Evolutionary conservation across 2,888 invertebrate genomes (phyloP).

Genomic region (Julus scandinavius): DNA sequence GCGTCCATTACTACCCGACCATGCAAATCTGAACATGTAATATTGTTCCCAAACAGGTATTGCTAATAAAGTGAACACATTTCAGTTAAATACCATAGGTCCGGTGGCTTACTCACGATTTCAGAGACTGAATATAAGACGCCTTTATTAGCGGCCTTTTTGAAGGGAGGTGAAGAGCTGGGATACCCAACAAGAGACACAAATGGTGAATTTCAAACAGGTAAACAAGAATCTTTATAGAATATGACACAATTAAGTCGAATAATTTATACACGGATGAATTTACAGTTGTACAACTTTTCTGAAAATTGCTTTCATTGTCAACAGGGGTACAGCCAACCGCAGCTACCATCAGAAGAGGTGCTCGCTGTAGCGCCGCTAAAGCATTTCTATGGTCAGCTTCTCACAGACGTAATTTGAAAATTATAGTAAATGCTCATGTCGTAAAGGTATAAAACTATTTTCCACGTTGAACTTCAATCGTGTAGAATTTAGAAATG

Average conservation of each 20-base stretch:
- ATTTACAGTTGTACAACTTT: neutral
- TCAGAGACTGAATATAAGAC: conserved; percentile 59
- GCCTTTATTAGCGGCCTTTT: conserved; percentile 59
- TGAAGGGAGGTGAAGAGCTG: conserved; percentile 59
- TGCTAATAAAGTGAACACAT: neutral
- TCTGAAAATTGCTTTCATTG: neutral
- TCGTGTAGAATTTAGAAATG: neutral
- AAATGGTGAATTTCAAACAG: conserved; percentile 60
- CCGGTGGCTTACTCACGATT: conserved; percentile 60
- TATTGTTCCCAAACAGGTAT: too few relatives aligned
- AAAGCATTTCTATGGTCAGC: conserved; percentile 44
- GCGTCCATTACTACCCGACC: neutral
- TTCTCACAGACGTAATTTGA: conserved; percentile 8
- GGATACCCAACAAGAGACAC: conserved; percentile 60
- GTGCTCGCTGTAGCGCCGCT: conserved; percentile 41
- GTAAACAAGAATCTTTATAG: conserved; percentile 55
- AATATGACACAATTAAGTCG: neutral
- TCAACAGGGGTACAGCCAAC: neutral
- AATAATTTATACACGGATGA: neutral
- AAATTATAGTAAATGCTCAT: neutral
- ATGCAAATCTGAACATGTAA: neutral
- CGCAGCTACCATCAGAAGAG: neutral
- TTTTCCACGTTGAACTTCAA: neutral
- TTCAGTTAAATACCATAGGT: conserved; percentile 60
- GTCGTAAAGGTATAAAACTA: conserved; percentile 15